Base-by-base conservation (phyloP, 2,888 invertebrate species). In the Plagodis dolabraria region DNA sequence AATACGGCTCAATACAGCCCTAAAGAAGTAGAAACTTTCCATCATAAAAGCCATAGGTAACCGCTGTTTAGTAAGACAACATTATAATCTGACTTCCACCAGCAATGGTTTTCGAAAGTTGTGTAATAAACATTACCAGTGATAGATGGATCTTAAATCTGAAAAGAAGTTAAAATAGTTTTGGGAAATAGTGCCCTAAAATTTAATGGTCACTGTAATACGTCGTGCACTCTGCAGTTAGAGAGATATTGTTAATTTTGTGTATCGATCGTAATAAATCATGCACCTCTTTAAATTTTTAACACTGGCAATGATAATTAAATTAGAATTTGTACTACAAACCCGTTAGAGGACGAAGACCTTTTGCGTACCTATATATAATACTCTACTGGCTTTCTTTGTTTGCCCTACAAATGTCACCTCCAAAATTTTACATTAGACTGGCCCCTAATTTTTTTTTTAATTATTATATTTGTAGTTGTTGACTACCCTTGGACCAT, bases 31-130 rank as follows among this genome's bases (percentile, higher is more conserved):
- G 40, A 59, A 40, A 12, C 52, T 56, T 56, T 60, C 52, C 34
- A 56, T 48, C 56, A 52, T 60, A 60, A 60, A 60, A 60, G 7
- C 44, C 6, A 51, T 51, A 47, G 54, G 33, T 48, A 22, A n/a
- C n/a, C n/a, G 47, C n/a, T 11, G 43, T 35, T 52, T 35, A 53
- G 49, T 50, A 54, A 51, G 50, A 43, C 35, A 50, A 44, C 47
- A 33, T 42, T 46, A n/a, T 52, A 47, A 47, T 48, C 40, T 53
- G 6, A 40, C 47, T n/a, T 9, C 51, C 47, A 47, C 52, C 36
- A 51, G 43, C 40, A 43, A 54, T 54, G 44, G 38, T 40, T 44
- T 60, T 60, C 45, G 56, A 60, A 56, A 60, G 60, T 55, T 40
- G 38, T 33, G 60, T 46, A 40, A 53, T 56, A 56, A 54, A 54